phyloP scores from a whole-genome alignment of 2,888 invertebrate genomes.

The Andrena fulva region DNA sequence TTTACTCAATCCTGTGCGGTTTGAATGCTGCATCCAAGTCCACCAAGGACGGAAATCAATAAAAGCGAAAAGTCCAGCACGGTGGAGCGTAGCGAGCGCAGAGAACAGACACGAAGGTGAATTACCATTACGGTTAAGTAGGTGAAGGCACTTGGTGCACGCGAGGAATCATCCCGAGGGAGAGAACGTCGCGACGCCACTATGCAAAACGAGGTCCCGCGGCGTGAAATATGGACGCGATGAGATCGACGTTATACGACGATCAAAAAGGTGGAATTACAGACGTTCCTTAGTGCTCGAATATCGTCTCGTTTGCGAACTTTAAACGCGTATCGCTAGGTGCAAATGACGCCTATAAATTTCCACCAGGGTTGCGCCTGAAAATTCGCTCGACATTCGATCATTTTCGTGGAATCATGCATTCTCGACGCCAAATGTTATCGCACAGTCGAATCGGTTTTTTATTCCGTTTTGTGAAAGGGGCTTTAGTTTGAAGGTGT shows the following conservation, averaged over 20 bases:
- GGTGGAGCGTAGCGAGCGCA: constrained; percentile 18
- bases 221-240: constrained; percentile 50
- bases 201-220: constrained; percentile 64
- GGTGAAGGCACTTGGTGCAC: constrained; percentile 39
- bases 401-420: neutral
- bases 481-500: too few species aligned
- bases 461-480: too few species aligned
- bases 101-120: neutral
- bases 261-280: constrained; percentile 57
- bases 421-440: neutral
- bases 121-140: constrained; percentile 33
- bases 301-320: constrained; percentile 44
- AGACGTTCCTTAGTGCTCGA: constrained; percentile 43
- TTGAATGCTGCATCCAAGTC: too few species aligned
- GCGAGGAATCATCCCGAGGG: constrained; percentile 41
- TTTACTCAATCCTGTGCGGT: neutral
- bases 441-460: too few species aligned
- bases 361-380: neutral
- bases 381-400: neutral
- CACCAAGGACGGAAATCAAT: constrained; percentile 16
- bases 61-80: neutral
- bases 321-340: constrained; percentile 15
- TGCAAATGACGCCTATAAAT: constrained; percentile 20
- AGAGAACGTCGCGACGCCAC: constrained; percentile 49
- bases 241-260: constrained; percentile 54